A percentile compares a stretch with the other conserved stretches of the same genome.
These are phyloP conservation scores for Epinotia bilunana DNA, from an alignment of 2,888 invertebrate species.

Conservation along the genomic window DNA sequence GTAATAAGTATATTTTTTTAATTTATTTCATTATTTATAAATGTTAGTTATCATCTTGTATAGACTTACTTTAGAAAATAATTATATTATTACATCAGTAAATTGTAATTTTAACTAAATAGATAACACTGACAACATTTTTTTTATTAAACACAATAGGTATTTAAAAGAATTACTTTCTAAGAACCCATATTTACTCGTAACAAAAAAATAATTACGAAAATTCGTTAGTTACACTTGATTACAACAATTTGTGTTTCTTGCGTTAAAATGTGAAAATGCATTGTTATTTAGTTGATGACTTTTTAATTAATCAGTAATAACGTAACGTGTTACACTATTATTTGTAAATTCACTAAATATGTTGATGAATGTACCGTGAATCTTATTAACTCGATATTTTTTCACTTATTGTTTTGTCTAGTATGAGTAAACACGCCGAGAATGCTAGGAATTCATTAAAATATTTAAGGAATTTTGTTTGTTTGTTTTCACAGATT, in stretches of 20 bases:
- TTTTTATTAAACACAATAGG: no score
- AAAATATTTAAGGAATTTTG: conserved; percentile 75
- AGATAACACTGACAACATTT: no score
- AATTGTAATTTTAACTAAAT: no score
- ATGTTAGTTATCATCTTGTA: no score
- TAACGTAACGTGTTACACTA: neutral
- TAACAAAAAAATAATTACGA: neutral
- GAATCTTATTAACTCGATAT: neutral
- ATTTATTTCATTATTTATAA: no score
- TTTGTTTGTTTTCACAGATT: conserved; percentile 75
- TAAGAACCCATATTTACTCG: no score
- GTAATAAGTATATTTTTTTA: no score
- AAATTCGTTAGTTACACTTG: neutral
- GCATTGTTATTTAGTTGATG: conserved; percentile 9
- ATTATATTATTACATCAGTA: no score
- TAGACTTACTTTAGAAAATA: no score
- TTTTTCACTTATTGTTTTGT: conserved; percentile 9
- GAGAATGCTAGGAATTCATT: conserved; percentile 64
- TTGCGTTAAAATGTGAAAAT: neutral
- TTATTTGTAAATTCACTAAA: neutral
- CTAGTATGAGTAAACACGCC: conserved; percentile 26
- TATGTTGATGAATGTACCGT: neutral
- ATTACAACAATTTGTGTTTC: neutral
- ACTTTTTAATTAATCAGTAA: conserved; percentile 21
- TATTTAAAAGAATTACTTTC: no score